Evolutionary conservation across 1,140 invertebrate genomes (phyloP).

Genomic region (Heliconius hermathena): DNA sequence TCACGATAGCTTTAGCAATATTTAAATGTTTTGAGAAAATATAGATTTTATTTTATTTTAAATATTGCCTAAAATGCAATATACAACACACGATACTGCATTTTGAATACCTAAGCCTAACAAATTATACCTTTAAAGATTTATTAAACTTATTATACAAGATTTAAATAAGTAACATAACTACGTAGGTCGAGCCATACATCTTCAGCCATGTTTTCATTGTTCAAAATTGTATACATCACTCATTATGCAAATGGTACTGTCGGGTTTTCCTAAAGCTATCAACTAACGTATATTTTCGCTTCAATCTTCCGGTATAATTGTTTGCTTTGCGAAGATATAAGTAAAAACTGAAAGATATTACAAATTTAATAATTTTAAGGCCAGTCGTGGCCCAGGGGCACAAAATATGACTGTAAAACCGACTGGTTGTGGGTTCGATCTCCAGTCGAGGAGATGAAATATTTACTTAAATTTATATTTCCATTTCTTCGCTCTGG

Average conservation of each 20-base stretch:
- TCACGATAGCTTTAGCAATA: not conserved
- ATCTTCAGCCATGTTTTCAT: constrained; percentile 2
- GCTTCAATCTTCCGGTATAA: not conserved
- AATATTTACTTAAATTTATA: too few species aligned
- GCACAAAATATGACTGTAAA: too few species aligned
- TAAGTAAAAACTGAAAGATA: not conserved
- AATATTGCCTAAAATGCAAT: too few species aligned
- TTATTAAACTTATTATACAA: not conserved
- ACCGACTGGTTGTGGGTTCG: too few species aligned
- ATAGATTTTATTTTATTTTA: too few species aligned
- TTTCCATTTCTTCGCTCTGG: too few species aligned
- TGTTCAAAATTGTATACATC: constrained; percentile 23
- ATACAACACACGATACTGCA: too few species aligned
- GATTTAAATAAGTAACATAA: not conserved
- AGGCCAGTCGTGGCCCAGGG: too few species aligned
- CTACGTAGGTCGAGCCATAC: not conserved
- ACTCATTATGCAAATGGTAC: constrained; percentile 24
- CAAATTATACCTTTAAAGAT: not conserved
- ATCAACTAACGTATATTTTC: not conserved
- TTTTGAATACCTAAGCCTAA: not conserved
- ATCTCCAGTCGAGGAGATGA: too few species aligned
- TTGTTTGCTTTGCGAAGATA: not conserved
- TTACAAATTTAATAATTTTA: not conserved
- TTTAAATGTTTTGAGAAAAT: not conserved
- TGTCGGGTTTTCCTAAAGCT: constrained; percentile 15